Evolutionary conservation across 2,888 invertebrate genomes (phyloP).

Genomic region (Rhopalosiphum nymphaeae): DNA sequence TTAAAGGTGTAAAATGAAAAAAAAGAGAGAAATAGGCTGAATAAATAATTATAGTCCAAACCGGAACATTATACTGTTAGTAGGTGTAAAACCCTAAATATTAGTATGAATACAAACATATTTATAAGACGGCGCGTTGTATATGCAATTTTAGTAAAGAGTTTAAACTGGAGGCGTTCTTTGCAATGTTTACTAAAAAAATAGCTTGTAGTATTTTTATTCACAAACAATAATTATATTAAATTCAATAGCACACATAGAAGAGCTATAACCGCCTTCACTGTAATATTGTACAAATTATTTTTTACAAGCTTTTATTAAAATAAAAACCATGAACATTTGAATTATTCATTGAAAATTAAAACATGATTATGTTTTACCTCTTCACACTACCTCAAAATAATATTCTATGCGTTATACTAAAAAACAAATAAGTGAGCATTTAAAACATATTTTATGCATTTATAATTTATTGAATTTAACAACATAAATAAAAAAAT

Average conservation of each 20-base stretch:
- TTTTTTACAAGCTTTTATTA: neutral
- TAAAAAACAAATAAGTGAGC: neutral
- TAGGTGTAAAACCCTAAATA: neutral
- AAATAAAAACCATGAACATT: neutral
- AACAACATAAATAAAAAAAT: neutral
- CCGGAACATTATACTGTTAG: neutral
- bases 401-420: neutral
- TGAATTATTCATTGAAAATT: neutral
- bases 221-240: neutral
- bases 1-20: neutral
- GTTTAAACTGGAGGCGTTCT: neutral
- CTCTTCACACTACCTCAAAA: neutral
- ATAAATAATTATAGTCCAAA: neutral
- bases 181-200: neutral
- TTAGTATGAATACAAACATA: neutral
- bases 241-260: neutral
- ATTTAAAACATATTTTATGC: neutral
- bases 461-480: neutral
- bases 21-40: neutral
- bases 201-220: neutral
- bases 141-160: neutral
- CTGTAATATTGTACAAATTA: neutral
- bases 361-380: neutral
- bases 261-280: neutral
- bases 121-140: neutral